Base-by-base conservation (phyloP, 2,113 vertebrate genomes). In the Malurus alboscapulatus region DNA sequence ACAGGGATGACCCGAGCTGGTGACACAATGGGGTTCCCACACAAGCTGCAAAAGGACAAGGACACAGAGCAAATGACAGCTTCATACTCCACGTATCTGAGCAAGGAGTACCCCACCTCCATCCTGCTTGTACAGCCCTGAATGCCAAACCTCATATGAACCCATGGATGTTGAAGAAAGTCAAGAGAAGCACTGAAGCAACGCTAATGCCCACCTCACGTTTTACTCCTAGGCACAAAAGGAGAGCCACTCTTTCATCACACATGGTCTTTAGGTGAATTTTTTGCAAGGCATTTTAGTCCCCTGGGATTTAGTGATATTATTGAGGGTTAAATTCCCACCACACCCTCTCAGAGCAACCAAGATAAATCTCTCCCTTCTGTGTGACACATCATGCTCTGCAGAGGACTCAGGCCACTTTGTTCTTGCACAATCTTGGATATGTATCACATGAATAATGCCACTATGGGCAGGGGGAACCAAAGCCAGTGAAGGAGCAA, bases 281-380 rank as follows among this genome's bases (percentile, higher is more conserved):
- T 68, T 84, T 87, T 45, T 82, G 68, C 19, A 88, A 74, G n/a
- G n/a, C 47, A 32, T 66, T 92, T 84, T 68, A 80, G 88, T 86
- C 93, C 85, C 10, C 72, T n/a, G 20, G 84, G 87, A 94, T 95
- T 93, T 94, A 91, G 44, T 72, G 85, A 58, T 57, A 77, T 83
- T 92, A 59, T 3, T 59, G 78, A 82, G 67, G 68, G 59, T 80
- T 93, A 88, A 90, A 90, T 87, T 89, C 85, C 79, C 68, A 90
- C 90, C 96, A 91, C 93, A 80, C 96, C 93, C 96, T 94, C 63
- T 75, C 47, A 71, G 57, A 63, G 61, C 21, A 45, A 69, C 65
- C 65, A 91, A 93, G 83, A 91, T 75, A 91, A 83, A 85, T 71
- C 51, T 62, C 62, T 85, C 54, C 77, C n/a, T 76, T 76, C 26